Conservation (phyloP, 2,888 invertebrate genomes). For the Euplagia quadripunctaria region DNA sequence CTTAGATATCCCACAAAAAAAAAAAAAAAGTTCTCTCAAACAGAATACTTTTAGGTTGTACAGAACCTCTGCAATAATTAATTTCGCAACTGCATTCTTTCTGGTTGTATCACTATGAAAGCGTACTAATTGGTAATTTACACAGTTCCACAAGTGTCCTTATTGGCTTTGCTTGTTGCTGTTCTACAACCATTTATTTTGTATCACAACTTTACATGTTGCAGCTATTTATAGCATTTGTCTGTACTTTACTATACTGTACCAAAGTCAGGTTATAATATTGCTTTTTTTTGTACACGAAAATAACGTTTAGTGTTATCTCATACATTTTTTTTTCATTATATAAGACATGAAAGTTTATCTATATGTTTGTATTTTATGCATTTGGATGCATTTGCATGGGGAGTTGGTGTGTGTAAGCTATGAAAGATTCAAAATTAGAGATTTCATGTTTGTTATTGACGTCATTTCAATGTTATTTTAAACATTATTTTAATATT, state of each 20-base stretch:
- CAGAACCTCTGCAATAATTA: slow-evolving; percentile 31
- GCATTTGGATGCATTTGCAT: too few species aligned
- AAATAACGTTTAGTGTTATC: background rate
- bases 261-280: background rate
- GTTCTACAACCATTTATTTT: slow-evolving; percentile 11
- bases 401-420: too few species aligned
- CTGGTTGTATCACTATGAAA: slow-evolving; percentile 57
- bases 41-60: slow-evolving; percentile 7
- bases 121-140: slow-evolving; percentile 76
- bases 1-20: too few species aligned
- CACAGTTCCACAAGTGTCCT: slow-evolving; percentile 52
- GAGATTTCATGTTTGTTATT: too few species aligned
- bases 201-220: background rate
- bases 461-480: too few species aligned
- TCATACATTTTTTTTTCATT: background rate
- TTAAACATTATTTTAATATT: too few species aligned
- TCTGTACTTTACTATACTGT: background rate
- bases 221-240: background rate
- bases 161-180: slow-evolving; percentile 41
- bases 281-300: background rate
- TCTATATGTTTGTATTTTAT: background rate
- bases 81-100: slow-evolving; percentile 14
- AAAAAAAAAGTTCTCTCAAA: background rate
- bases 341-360: background rate
- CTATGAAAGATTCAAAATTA: too few species aligned